phyloP scores from a whole-genome alignment of 2,888 invertebrate genomes.

The Thysanoteuthis rhombus region DNA sequence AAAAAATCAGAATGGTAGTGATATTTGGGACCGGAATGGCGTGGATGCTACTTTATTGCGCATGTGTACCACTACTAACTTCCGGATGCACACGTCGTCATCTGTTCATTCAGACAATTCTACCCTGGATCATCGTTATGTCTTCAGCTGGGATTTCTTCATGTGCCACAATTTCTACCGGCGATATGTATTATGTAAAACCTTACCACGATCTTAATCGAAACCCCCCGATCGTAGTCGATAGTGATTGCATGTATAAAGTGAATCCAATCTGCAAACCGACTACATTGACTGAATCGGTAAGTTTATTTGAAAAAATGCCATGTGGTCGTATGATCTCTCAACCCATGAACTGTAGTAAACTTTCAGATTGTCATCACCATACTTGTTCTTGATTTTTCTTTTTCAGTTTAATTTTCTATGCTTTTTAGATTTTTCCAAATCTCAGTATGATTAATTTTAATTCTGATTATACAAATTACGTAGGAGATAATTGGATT shows the following conservation, averaged over 20 bases:
- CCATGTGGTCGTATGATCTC: no score
- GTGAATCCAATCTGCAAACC: background rate
- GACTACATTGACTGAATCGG: background rate
- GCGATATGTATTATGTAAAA: slow-evolving; percentile 43
- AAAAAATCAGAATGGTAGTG: background rate
- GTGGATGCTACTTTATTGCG: background rate
- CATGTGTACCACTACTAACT: background rate
- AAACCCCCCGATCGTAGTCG: background rate
- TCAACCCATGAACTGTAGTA: no score
- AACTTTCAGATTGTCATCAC: no score
- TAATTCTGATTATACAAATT: no score
- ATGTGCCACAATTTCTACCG: background rate
- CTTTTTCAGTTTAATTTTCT: no score
- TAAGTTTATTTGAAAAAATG: background rate
- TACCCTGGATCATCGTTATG: background rate
- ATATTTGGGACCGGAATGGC: background rate
- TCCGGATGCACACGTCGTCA: background rate
- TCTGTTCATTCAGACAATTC: background rate
- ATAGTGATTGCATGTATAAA: slow-evolving; percentile 19
- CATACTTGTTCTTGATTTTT: no score
- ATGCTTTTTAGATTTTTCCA: no score
- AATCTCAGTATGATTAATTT: no score
- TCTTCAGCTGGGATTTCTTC: background rate
- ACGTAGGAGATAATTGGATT: no score
- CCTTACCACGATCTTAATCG: slow-evolving; percentile 40